phyloP scores from a whole-genome alignment of 2,888 invertebrate species.

The Trichacis sp. region DNA sequence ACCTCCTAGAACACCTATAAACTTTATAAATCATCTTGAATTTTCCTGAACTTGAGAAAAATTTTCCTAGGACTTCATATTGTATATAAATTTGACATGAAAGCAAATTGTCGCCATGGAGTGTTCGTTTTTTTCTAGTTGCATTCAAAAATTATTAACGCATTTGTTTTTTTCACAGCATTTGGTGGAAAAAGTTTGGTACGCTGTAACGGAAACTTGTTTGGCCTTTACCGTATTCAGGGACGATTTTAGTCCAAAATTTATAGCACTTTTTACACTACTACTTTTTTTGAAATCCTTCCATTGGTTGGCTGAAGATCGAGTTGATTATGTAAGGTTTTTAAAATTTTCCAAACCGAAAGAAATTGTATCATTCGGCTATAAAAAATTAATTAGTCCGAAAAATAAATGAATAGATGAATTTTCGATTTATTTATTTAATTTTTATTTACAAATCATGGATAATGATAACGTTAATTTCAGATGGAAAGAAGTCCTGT shows the following conservation, averaged over 20 bases:
- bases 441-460: neutral
- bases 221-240: slow-evolving; percentile 98
- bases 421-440: neutral
- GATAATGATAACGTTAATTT: slow-evolving; percentile 20
- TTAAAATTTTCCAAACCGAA: too few relatives aligned
- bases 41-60: too few relatives aligned
- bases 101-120: too few relatives aligned
- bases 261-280: slow-evolving; percentile 96
- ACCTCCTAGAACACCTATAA: too few relatives aligned
- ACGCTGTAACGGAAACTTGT: slow-evolving; percentile 99
- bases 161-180: slow-evolving; percentile 76
- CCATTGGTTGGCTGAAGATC: slow-evolving; percentile 99
- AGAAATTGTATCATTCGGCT: too few relatives aligned
- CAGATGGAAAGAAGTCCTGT: slow-evolving; percentile 99
- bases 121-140: neutral
- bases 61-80: too few relatives aligned
- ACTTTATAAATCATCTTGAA: too few relatives aligned
- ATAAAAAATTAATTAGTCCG: too few relatives aligned
- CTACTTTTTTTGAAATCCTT: slow-evolving; percentile 97
- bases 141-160: neutral
- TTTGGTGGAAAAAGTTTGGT: slow-evolving; percentile 97
- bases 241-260: slow-evolving; percentile 98
- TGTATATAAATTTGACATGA: too few relatives aligned
- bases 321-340: slow-evolving; percentile 98
- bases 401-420: too few relatives aligned